These are phyloP conservation scores for Heliocidaris erythrogramma DNA, from an alignment of 35 echinoderm and acorn worm species.

Conservation along the genomic window DNA sequence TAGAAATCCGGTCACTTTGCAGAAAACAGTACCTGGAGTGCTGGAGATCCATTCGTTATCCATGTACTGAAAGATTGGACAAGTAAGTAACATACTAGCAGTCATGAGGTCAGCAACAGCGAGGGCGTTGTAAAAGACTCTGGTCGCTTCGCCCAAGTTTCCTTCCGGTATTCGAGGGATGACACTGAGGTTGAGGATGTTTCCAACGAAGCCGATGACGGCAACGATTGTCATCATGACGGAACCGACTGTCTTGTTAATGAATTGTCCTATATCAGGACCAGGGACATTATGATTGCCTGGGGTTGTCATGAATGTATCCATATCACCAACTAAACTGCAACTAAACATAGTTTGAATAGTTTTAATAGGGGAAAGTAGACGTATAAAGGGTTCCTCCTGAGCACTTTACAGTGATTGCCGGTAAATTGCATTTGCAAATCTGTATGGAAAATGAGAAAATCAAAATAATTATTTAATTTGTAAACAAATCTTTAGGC, in stretches of 20 bases:
- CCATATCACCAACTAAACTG: not conserved
- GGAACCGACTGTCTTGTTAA: not conserved
- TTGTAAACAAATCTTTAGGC: too few relatives aligned
- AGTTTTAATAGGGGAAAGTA: too few relatives aligned
- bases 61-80: not conserved
- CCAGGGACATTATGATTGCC: not conserved
- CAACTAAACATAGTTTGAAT: not conserved
- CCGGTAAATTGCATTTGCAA: too few relatives aligned
- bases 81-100: not conserved
- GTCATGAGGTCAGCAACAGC: not conserved
- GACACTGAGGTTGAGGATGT: not conserved
- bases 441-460: too few relatives aligned
- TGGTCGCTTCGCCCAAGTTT: not conserved
- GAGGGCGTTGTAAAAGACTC: not conserved
- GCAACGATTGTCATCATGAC: not conserved
- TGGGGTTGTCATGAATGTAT: not conserved
- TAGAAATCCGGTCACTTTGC: not conserved
- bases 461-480: too few relatives aligned
- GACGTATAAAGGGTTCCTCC: too few relatives aligned
- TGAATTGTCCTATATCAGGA: not conserved
- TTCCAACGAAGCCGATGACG: not conserved
- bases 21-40: not conserved
- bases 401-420: too few relatives aligned
- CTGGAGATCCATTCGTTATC: not conserved
- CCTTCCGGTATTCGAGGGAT: conserved; percentile 13